Percentiles rank a stretch among this genome's conserved stretches.
phyloP scores from a whole-genome alignment of 2,888 invertebrate species.

The Stegophylla sp. region DNA sequence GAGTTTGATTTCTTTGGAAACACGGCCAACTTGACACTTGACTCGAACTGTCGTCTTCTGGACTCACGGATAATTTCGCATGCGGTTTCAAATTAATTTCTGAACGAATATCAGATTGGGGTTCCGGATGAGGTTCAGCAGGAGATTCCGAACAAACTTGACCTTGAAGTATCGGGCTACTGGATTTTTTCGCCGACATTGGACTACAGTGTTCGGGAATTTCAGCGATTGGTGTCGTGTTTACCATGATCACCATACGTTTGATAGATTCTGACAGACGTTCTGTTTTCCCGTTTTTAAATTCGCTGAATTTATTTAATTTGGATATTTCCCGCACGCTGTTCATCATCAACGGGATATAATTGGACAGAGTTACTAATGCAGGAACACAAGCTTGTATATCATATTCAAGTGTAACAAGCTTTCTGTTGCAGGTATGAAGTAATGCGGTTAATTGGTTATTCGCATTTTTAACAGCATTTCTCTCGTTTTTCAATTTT shows the following conservation, averaged over 20 bases:
- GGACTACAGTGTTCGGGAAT: conserved; percentile 23
- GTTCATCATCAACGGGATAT: conserved; percentile 19
- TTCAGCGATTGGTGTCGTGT: conserved; percentile 15
- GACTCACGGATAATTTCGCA: conserved; percentile 35
- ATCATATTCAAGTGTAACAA: conserved; percentile 5
- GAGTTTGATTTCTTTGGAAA: not conserved
- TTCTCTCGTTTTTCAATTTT: conserved; percentile 19
- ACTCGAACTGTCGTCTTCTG: conserved; percentile 14
- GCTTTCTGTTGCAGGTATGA: not conserved
- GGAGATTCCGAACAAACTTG: no score
- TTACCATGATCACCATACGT: conserved; percentile 17
- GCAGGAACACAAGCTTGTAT: conserved; percentile 35
- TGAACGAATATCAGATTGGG: not conserved
- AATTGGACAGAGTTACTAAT: conserved; percentile 43
- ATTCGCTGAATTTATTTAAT: not conserved
- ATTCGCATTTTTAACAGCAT: conserved; percentile 33
- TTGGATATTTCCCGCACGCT: conserved; percentile 18
- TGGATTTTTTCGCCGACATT: not conserved
- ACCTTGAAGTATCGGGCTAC: no score
- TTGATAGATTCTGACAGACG: conserved; percentile 2
- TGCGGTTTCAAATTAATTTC: no score
- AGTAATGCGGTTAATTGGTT: not conserved
- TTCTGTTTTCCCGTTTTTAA: not conserved
- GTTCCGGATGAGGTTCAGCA: no score
- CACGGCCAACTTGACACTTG: conserved; percentile 13